A percentile compares a stretch with the other conserved stretches of the same genome.
Evolutionary conservation across 2,113 vertebrate species (phyloP).

Genomic region (Podarcis muralis): DNA sequence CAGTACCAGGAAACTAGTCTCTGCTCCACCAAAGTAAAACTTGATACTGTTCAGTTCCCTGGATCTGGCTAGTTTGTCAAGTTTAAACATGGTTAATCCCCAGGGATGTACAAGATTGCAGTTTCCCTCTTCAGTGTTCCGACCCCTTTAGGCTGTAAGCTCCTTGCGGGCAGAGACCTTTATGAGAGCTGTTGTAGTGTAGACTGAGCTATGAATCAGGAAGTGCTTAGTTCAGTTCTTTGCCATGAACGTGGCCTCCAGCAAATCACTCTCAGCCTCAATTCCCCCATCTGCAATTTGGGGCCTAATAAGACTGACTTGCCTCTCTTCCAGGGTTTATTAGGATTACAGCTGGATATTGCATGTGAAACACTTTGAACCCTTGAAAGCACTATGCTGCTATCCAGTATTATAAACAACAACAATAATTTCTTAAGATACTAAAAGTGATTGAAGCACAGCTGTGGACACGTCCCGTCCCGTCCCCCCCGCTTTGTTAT

Average conservation of each 20-base stretch:
- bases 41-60: neutral
- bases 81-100: constrained; percentile 25
- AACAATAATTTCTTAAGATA: neutral
- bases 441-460: accelerated
- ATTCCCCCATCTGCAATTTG: neutral
- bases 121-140: neutral
- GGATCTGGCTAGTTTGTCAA: constrained; percentile 10
- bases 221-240: neutral
- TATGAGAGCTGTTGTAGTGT: neutral
- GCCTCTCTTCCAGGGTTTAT: neutral
- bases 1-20: accelerated
- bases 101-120: constrained; percentile 19
- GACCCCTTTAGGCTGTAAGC: neutral
- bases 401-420: neutral
- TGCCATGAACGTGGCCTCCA: too few species aligned
- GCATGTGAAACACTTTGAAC: neutral
- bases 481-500: accelerated
- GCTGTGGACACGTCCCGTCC: neutral
- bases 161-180: neutral
- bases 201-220: neutral
- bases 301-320: too few species aligned
- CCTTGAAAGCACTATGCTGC: neutral
- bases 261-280: neutral
- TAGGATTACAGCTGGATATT: neutral
- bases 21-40: too few species aligned